phyloP scores from a whole-genome alignment of 2,888 invertebrate genomes.

The Leptinotarsa rubiginosa region DNA sequence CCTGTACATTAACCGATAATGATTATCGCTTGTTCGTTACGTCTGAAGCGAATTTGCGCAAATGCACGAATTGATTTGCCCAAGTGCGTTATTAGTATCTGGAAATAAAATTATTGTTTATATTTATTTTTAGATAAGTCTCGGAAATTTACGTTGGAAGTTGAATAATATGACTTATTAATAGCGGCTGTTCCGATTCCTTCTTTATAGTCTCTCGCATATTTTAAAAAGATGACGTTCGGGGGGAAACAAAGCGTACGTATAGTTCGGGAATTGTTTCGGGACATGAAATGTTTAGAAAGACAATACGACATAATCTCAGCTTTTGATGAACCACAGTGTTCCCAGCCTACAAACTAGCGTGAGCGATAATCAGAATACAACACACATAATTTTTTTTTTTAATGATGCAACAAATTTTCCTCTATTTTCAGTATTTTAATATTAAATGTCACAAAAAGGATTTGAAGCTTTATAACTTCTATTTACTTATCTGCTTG shows the following conservation, averaged over 20 bases:
- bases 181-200: constrained; percentile 34
- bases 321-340: too few relatives aligned
- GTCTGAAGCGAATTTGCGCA: constrained; percentile 21
- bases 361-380: too few relatives aligned
- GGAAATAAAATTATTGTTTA: constrained; percentile 28
- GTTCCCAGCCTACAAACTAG: too few relatives aligned
- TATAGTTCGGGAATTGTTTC: too few relatives aligned
- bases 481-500: too few relatives aligned
- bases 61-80: constrained; percentile 12
- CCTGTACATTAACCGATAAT: constrained; percentile 19
- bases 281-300: too few relatives aligned
- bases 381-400: too few relatives aligned
- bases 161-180: constrained; percentile 24
- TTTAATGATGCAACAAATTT: too few relatives aligned
- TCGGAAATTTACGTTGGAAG: constrained; percentile 27
- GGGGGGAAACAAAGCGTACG: neutral
- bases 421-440: too few relatives aligned
- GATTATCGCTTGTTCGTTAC: constrained; percentile 21
- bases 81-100: constrained; percentile 24
- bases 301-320: too few relatives aligned
- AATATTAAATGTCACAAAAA: too few relatives aligned
- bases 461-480: too few relatives aligned
- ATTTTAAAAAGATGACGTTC: neutral
- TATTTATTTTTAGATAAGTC: constrained; percentile 30
- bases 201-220: constrained; percentile 17